Base-by-base conservation (phyloP, 2,113 vertebrate species). In the Pedionomus torquatus region DNA sequence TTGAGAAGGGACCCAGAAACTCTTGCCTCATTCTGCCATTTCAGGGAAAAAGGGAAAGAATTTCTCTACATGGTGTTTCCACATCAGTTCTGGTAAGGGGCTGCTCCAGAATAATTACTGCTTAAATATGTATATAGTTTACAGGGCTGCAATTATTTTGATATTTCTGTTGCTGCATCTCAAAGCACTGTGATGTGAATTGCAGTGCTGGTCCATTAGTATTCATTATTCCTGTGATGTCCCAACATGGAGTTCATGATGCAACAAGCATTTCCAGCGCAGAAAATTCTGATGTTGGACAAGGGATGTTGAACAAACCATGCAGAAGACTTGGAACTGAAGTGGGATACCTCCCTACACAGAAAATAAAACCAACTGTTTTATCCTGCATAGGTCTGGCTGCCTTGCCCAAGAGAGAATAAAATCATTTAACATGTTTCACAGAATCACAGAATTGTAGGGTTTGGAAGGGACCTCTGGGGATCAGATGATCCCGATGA, bases 181-280 rank as follows among this genome's bases (percentile, higher is more conserved):
- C 52, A 57, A 82, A 80, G 58, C 35, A 19, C 28, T 8, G 31
- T 49, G 35, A 37, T n/a, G 30, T 0, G 2, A 78, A 43, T n/a
- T 0, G 1, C 54, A 66, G 12, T 2, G 16, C 60, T 39, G 19
- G 9, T 55, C 57, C 31, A 2, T 49, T 54, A 10, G 26, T 12
- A 17, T 72, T 60, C 17, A 21, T 28, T n/a, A 7, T 5, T 65
- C 46, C 51, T 23, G 26, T 6, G 7, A 79, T 20, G 18, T 48
- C 68, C 49, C 41, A 26, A 2, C 0, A 0, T 0, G 1, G 58
- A 90, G 63, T 2, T 68, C 43, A 35, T n/a, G 55, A 74, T 31
- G 46, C 44, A 74, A 65, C 19, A 71, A 8, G 37, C 48, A 30
- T 37, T 92, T 78, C 37, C 49, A 77, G 39, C 2, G 17, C 33